Evolutionary conservation across 2,888 invertebrate species (phyloP).

Genomic region (Schizotus pectinicornis): DNA sequence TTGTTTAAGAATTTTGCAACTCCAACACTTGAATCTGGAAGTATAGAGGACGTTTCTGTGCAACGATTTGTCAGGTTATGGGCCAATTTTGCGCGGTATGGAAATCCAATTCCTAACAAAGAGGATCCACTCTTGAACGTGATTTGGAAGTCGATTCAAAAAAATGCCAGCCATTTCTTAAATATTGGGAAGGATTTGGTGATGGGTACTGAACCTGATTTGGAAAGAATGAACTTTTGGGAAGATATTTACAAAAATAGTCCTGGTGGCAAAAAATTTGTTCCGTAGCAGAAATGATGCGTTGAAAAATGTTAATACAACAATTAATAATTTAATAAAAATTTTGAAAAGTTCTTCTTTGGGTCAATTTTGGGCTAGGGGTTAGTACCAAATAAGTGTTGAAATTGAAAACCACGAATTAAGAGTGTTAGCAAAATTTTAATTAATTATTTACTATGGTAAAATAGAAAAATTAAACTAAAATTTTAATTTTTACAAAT

Average conservation of each 20-base stretch:
- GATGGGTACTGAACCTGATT: not conserved
- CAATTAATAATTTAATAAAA: no score
- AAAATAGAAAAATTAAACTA: no score
- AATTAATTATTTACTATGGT: no score
- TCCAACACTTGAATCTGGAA: not conserved
- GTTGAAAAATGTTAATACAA: no score
- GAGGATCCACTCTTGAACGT: conserved; percentile 1
- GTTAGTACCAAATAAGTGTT: no score
- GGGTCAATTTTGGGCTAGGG: no score
- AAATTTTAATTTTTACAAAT: no score
- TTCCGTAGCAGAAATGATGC: no score
- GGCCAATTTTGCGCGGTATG: conserved; percentile 5
- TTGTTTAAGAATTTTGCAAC: conserved; percentile 1
- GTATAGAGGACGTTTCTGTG: not conserved
- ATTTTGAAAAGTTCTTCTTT: no score
- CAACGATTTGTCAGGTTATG: not conserved
- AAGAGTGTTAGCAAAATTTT: no score
- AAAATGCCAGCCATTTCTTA: not conserved
- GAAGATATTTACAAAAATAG: not conserved
- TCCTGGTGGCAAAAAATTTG: not conserved
- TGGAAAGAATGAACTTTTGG: conserved; percentile 1
- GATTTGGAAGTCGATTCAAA: not conserved
- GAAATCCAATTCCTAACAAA: conserved; percentile 4
- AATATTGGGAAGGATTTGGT: not conserved
- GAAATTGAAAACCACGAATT: no score